Evolutionary conservation across 2,113 vertebrate species (phyloP), one percentile per base, ranked within the genome.

Genomic region (Anoura caudifer): DNA sequence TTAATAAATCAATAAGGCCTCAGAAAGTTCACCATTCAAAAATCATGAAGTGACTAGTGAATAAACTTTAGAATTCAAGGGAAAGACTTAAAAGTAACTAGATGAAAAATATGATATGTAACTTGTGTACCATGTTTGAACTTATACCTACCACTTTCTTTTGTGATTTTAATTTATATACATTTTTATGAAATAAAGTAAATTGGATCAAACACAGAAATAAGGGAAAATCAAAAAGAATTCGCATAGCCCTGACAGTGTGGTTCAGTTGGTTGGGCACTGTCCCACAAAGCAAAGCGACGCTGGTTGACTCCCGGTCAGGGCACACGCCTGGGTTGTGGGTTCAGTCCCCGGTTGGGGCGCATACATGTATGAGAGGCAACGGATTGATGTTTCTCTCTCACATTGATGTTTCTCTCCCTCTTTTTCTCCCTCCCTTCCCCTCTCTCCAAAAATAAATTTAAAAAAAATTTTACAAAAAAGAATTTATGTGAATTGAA

Each of bases 121-220:
- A 65, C 17, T 38, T 70, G 50, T 43, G 81, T n/a, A 36, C 13
- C 19, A 69, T 47, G 15, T 65, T n/a, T 87, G 50, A 91, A 83
- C 59, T 56, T n/a, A 72, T 0, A 63, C 11, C 28, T 90, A 52
- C 0, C 10, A 70, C 36, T 81, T 87, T 91, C 81, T 79, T 96
- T 93, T 76, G 28, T 72, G 38, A 95, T 63, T 90, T 84, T 17
- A 83, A 70, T 65, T 50, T 85, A 54, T 15, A 69, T 72, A 8
- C 24, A 81, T 92, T 24, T 89, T 86, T 92, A 63, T 80, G 41
- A 56, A 92, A 75, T 73, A 87, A 65, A 84, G n/a, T 56, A 95
- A 79, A 76, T 22, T 19, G 19, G 31, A 92, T 84, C 36, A 65
- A 94, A 72, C 26, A 63, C 24, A 89, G 70, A 87, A 63, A 91